Conservation (phyloP, 2,888 invertebrate genomes). For the Gryllus longicercus region DNA sequence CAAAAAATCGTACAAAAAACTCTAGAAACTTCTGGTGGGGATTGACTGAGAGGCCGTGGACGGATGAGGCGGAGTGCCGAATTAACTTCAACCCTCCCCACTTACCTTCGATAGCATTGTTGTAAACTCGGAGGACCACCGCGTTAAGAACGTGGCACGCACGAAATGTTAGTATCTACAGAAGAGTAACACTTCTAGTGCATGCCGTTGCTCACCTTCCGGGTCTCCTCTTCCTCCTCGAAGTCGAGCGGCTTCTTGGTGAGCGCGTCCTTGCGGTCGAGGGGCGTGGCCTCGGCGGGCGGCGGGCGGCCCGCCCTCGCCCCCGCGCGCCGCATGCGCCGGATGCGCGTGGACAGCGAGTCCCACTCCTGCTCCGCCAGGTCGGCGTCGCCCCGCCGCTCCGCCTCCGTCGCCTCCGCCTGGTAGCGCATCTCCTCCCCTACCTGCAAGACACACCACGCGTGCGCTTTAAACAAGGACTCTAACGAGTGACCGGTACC, state of each 20-base stretch:
- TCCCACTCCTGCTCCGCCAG: slow-evolving; percentile 72
- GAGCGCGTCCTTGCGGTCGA: slow-evolving; percentile 75
- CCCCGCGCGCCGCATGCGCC: slow-evolving; percentile 54
- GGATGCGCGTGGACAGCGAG: slow-evolving; percentile 71
- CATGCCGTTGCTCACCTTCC: slow-evolving; percentile 52
- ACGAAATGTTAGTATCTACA: no score
- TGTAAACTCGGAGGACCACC: no score
- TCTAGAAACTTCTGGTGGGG: no score
- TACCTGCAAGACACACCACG: slow-evolving; percentile 45
- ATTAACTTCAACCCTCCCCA: no score
- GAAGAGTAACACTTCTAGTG: no score
- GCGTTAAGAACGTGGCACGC: no score
- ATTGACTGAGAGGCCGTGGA: no score
- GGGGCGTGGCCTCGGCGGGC: slow-evolving; percentile 38
- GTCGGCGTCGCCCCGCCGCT: slow-evolving; percentile 61
- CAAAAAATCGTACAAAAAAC: no score
- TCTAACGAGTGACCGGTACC: no score
- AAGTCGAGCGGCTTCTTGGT: slow-evolving; percentile 79
- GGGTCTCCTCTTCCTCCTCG: slow-evolving; percentile 82
- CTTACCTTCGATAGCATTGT: no score
- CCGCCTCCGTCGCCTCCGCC: slow-evolving; percentile 78
- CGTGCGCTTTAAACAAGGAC: no score
- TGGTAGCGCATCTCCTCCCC: slow-evolving; percentile 77
- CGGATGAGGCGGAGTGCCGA: no score
- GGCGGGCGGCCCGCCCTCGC: slow-evolving; percentile 26